These are phyloP conservation scores for Amazonetta brasiliensis DNA, from an alignment of 2,797 vertebrate species.

Conservation along the genomic window DNA sequence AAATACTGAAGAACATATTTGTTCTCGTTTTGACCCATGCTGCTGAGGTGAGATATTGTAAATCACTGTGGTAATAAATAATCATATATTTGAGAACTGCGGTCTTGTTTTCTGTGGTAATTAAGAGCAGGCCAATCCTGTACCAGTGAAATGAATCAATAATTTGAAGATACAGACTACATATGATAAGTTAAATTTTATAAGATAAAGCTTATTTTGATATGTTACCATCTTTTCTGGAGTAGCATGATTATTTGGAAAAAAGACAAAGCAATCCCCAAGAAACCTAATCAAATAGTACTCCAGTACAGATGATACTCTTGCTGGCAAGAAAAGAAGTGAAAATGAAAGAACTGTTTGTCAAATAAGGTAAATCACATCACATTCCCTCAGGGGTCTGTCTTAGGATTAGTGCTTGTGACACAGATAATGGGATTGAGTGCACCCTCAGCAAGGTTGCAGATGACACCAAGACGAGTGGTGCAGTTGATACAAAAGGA, in stretches of 20 bases:
- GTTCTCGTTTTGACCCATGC: background rate
- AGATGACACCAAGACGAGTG: too few species aligned
- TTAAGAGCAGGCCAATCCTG: background rate
- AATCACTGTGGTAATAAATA: background rate
- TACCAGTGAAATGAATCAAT: background rate
- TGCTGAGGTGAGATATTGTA: background rate
- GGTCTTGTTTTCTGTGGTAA: background rate
- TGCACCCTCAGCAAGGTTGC: too few species aligned
- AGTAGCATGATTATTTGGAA: background rate
- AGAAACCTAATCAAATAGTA: background rate
- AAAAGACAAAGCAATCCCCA: background rate
- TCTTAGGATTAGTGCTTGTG: too few species aligned
- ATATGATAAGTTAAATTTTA: background rate
- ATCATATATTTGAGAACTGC: background rate
- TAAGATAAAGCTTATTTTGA: background rate
- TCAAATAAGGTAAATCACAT: background rate
- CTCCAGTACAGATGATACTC: background rate
- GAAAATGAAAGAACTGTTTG: background rate
- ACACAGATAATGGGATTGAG: too few species aligned
- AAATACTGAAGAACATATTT: background rate
- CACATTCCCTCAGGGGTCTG: background rate
- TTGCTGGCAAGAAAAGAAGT: background rate
- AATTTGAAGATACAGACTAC: background rate
- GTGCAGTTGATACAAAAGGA: too few species aligned
- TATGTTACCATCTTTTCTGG: background rate